A percentile compares a stretch with the other conserved stretches of the same genome.
These are phyloP conservation scores for Darevskia nairensis DNA, from an alignment of 2,797 vertebrate species.

Conservation along the genomic window DNA sequence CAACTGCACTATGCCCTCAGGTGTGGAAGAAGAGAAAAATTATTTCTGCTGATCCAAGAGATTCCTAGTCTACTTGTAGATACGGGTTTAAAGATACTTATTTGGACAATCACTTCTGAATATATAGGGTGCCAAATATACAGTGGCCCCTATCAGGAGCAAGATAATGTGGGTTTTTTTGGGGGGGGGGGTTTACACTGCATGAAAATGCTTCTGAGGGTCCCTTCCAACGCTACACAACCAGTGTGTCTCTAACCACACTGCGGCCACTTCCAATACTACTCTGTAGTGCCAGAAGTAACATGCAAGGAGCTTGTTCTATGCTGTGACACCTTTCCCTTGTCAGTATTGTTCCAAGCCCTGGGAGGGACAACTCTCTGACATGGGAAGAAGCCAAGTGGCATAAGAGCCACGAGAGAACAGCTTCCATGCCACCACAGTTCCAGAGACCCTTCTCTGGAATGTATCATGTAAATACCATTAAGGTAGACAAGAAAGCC, in stretches of 20 bases:
- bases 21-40: no score
- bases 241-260: background rate
- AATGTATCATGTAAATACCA: background rate
- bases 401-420: background rate
- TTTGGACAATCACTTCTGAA: background rate
- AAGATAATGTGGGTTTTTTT: background rate
- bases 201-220: background rate
- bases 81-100: background rate
- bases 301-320: background rate
- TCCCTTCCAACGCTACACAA: background rate
- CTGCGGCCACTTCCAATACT: background rate
- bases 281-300: background rate
- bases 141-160: background rate
- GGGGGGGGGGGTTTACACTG: background rate
- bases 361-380: background rate
- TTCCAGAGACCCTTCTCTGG: background rate
- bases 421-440: background rate
- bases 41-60: no score
- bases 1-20: no score
- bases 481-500: background rate
- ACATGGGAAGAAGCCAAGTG: background rate
- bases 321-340: background rate
- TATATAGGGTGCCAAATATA: background rate
- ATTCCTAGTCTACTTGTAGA: background rate
- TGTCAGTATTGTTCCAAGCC: background rate